These are phyloP conservation scores for Macrostomum lignano DNA, from an alignment of 1,140 invertebrate genomes.

Conservation along the genomic window DNA sequence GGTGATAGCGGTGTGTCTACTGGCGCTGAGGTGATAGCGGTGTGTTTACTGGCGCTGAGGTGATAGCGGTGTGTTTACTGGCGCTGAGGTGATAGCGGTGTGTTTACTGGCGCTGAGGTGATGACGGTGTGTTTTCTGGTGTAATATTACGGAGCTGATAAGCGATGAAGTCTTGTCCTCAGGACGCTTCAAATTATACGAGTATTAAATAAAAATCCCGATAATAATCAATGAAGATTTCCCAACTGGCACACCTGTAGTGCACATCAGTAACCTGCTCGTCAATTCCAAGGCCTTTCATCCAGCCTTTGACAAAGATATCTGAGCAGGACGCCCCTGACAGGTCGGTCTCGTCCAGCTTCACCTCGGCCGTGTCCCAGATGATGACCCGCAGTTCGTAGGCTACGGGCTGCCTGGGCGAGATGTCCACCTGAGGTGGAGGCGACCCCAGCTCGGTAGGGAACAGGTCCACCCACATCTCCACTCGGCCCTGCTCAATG, in stretches of 20 bases:
- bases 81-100: no score
- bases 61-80: no score
- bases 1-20: no score
- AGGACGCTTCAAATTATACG: no score
- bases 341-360: constrained; percentile 60
- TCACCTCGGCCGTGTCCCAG: constrained; percentile 70
- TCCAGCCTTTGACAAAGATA: constrained; percentile 31
- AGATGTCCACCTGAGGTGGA: constrained; percentile 44
- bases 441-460: constrained; percentile 63
- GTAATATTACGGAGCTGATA: no score
- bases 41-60: no score
- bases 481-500: constrained; percentile 62
- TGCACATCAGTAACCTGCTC: constrained; percentile 33
- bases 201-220: no score
- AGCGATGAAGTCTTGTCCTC: no score
- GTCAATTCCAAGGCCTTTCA: constrained; percentile 22
- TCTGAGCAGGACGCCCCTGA: constrained; percentile 75
- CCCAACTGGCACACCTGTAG: constrained; percentile 26
- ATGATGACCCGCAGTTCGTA: constrained; percentile 60
- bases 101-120: no score
- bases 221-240: no score
- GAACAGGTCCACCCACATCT: constrained; percentile 81
- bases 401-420: constrained; percentile 51
- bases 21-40: no score
- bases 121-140: no score